Evolutionary conservation across 2,888 invertebrate species (phyloP), one percentile per base, ranked within the genome.

Genomic region (Ypsolopha scabrella): DNA sequence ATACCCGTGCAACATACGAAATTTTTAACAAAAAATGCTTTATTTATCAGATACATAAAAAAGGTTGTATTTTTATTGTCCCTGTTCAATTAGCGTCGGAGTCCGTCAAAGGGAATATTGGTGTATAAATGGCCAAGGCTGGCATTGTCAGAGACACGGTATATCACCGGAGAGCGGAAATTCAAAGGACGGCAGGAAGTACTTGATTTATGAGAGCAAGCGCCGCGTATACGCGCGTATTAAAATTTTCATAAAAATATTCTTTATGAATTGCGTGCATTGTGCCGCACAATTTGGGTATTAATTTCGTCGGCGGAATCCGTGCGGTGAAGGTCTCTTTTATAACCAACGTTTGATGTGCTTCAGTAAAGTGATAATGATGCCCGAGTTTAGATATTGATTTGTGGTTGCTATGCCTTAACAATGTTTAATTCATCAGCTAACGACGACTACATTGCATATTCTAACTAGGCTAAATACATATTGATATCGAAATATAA

Each of bases 241-340:
- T 80, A 78, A 80, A 80, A 77, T 68, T 72, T 75, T 79, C 74
- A 78, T 80, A 79, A 81, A 80, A 80, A 77, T 73, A 75, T 75
- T 75, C 72, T 71, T 72, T 72, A 71, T 76, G 73, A 79, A 68
- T 73, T 67, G 67, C 68, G 62, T 61, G 65, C 63, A 62, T 62
- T 63, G 63, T 63, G 57, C 57, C 53, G 51, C 55, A 62, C 64
- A 62, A 60, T 59, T 63, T 61, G 61, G 52, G 54, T 54, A 62
- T 64, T 61, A 60, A 64, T 64, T 58, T 50, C 10, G 49, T 14
- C 14, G 47, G 2, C 14, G 46, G 46, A n/a, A 24, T 46, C 24
- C 43, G 43, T 43, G 43, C 43, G 43, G 14, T 24, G 43, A 43
- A 43, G 24, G 13, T 41, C 33, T 41, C 41, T 33, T 10, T 41